Evolutionary conservation across 2,113 vertebrate genomes (phyloP).

Genomic region (Phalacrocorax brasilianus): DNA sequence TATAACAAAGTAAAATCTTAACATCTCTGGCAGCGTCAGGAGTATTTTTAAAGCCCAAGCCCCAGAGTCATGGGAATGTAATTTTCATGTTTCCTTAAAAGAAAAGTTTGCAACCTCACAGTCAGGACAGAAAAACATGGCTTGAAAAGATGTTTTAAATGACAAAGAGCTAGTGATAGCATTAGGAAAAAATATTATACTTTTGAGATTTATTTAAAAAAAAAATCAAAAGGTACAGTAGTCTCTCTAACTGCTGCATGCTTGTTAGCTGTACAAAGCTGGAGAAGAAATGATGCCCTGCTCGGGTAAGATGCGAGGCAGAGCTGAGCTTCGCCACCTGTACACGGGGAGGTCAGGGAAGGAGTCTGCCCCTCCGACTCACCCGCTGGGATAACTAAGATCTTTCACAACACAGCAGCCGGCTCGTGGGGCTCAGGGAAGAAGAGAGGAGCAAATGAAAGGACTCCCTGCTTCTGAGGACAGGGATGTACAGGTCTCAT

Average conservation of each 20-base stretch:
- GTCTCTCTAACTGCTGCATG: background rate
- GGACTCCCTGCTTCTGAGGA: background rate
- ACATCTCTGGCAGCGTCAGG: background rate
- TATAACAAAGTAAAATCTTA: background rate
- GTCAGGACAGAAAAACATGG: background rate
- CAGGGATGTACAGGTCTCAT: fast-evolving
- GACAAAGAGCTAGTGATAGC: background rate
- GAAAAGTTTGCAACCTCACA: background rate
- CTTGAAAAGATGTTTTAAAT: background rate
- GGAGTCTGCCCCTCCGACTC: background rate
- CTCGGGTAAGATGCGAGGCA: background rate
- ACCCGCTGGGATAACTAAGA: background rate
- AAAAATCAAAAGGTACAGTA: background rate
- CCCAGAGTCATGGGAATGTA: background rate
- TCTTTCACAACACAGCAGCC: background rate
- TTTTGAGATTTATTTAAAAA: background rate
- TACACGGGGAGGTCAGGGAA: background rate
- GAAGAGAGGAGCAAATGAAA: background rate
- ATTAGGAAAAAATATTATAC: background rate
- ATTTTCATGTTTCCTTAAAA: background rate
- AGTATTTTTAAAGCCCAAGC: background rate
- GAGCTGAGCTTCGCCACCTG: background rate
- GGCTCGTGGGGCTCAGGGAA: background rate
- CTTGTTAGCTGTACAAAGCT: background rate
- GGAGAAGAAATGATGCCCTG: background rate